Conservation (phyloP, 2,113 vertebrate genomes). For the Cebus imitator region DNA sequence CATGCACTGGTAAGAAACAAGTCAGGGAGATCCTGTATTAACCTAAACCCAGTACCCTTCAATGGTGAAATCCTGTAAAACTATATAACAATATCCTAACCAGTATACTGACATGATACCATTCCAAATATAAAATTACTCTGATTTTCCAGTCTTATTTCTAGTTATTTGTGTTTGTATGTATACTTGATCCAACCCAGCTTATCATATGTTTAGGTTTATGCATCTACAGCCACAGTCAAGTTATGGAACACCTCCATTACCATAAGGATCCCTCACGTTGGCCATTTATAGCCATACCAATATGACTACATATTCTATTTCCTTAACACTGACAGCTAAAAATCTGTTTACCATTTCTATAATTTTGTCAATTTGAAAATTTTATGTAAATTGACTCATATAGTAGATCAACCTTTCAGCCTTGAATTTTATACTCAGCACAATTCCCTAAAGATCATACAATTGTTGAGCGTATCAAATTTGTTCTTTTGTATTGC, state of each 20-base stretch:
- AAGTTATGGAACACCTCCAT: neutral
- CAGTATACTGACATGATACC: neutral
- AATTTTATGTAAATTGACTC: neutral
- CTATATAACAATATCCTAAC: neutral
- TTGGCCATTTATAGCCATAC: neutral
- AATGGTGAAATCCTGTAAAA: neutral
- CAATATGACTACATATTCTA: neutral
- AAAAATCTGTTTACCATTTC: neutral
- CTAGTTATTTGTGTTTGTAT: neutral
- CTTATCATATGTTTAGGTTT: neutral
- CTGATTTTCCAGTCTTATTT: neutral
- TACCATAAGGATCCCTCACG: neutral
- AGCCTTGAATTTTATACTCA: neutral
- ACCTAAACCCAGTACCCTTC: neutral
- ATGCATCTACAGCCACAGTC: neutral
- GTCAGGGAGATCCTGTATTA: neutral
- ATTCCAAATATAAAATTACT: neutral
- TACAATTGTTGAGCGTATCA: neutral
- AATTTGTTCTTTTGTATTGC: neutral
- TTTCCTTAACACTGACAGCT: neutral
- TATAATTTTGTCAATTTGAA: neutral
- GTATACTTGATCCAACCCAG: neutral
- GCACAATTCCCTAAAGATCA: neutral
- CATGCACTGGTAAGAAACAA: neutral
- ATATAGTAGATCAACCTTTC: neutral